Evolutionary conservation across 1,140 invertebrate species (phyloP), one percentile per base, ranked within the genome.

Genomic region (Aphelinus atriplicis): DNA sequence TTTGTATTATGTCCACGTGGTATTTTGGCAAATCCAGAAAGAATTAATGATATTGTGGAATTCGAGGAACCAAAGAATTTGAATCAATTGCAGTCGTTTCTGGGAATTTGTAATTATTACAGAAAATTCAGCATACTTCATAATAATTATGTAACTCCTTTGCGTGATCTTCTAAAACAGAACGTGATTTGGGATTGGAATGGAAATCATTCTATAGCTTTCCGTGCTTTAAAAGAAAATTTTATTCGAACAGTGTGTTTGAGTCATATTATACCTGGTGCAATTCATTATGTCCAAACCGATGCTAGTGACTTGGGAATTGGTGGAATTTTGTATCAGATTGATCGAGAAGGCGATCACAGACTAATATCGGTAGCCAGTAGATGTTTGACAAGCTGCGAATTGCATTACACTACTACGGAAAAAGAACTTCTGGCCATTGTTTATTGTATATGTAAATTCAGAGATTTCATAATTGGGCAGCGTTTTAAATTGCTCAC

Each of bases 361-460:
- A 9, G 61, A 65, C 71, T 79, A 1, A 71, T 79, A 0, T 67
- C 79, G 3, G 5, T 79, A 0, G 74, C 76, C 26, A 80, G 79
- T 62, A 58, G 76, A 62, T 77, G 75, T 67, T 60, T 80, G 4
- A 69, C 66, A 26, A 6, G 3, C 4, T 1, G 7, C 5, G 76
- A 80, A 63, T 1, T 3, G 0, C 42, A 66, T 43, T 86, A 82
- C 76, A 81, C 83, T 0, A 78, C 79, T 0, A 81, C 82, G 0
- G 78, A 85, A 81, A 79, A 84, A 48, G 82, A 86, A 63, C 77
- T 87, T 46, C 78, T 79, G 6, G 80, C 83, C 0, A 73, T 86
- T 7, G 80, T 84, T 3, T 82, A 81, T 76, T 79, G 79, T 56
- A 65, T 81, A 7, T 78, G 73, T 10, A 85, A 85, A 65, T 83